Evolutionary conservation across 2,113 vertebrate genomes (phyloP), one percentile per base, ranked within the genome.

Genomic region (Circaetus cinerascens): DNA sequence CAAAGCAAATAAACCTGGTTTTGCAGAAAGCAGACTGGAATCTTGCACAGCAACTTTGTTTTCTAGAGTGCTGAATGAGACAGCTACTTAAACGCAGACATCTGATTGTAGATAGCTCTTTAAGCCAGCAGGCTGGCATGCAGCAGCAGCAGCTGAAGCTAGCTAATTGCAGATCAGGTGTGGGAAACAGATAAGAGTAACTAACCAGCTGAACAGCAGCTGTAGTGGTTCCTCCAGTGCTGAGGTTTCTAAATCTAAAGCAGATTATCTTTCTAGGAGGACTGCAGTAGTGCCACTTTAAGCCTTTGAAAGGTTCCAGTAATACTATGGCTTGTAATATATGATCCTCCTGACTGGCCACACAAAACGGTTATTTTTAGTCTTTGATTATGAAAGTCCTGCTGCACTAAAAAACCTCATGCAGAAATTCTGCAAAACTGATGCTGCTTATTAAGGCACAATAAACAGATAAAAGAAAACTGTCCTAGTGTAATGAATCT

Each of bases 211-310:
- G 76, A 95, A 76, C 86, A 86, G 45, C 83, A 89, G 77, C 77
- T 75, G 79, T 34, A 53, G 34, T 34, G n/a, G 64, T 79, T 94
- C 89, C 45, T 82, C 74, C 66, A 57, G 29, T 6, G 63, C 9
- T 88, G 89, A 75, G 38, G 73, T 73, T 96, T 94, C 66, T 64
- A 85, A 88, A 94, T 89, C 77, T 64, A 86, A 91, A 91, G 64
- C 76, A 91, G 73, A 89, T 96, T 75, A 68, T 82, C 55, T 59
- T 92, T 66, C 48, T 63, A 32, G 38, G 30, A 56, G 57, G 63
- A 55, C 23, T 64, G 51, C 38, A 50, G 56, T 55, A 34, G 41
- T 79, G 41, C 41, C 41, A 46, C 74, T 94, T 71, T 4, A 78
- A 51, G 46, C 81, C 41, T 77, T 62, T 79, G 80, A 87, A 85